Conservation (phyloP, 2,113 vertebrate genomes). For the Aphyosemion australe region DNA sequence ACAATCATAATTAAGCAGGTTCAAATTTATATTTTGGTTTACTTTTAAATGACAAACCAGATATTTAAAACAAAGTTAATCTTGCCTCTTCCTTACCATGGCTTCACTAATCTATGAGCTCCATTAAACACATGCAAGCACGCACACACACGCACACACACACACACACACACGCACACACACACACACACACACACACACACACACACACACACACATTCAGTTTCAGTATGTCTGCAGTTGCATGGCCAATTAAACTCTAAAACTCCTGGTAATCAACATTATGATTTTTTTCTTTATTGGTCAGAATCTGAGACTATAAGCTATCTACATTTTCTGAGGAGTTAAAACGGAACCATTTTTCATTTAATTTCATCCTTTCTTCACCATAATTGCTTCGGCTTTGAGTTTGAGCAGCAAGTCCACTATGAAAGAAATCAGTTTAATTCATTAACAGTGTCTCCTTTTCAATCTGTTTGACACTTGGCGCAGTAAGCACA, state of each 20-base stretch:
- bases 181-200: no score
- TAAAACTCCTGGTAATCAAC: background rate
- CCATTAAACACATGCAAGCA: no score
- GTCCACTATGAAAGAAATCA: constrained; percentile 27
- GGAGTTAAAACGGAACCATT: background rate
- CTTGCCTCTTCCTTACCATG: no score
- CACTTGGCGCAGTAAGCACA: constrained; percentile 9
- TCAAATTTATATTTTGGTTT: no score
- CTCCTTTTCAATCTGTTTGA: constrained; percentile 2
- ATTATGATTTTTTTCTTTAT: constrained; percentile 7
- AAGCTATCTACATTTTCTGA: constrained; percentile 1
- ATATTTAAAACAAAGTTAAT: no score
- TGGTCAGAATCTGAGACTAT: constrained; percentile 13
- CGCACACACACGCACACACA: no score
- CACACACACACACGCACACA: no score
- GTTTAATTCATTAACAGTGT: constrained; percentile 12
- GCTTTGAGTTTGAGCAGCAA: constrained; percentile 25
- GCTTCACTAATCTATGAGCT: no score
- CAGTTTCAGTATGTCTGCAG: no score
- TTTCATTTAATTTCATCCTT: constrained; percentile 22
- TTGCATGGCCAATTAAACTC: constrained; percentile 2
- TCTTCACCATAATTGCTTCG: constrained; percentile 23
- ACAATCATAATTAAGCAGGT: no score
- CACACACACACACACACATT: no score
- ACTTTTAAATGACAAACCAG: no score